Base-by-base conservation (phyloP, 2,888 invertebrate genomes). In the Amphiduros pacificus region DNA sequence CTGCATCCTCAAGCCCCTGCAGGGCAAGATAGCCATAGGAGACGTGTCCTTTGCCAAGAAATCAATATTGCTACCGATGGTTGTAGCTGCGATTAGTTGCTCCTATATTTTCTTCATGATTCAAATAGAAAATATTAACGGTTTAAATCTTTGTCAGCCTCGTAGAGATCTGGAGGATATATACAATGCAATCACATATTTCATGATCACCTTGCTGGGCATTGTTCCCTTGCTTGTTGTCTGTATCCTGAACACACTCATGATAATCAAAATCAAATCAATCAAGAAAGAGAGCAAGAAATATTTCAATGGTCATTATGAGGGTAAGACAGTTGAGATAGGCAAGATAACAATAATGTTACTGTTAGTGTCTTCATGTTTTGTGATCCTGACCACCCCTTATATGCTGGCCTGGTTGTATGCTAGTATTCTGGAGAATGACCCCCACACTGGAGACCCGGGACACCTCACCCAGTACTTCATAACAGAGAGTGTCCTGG, bases 321-420 rank as follows among this genome's bases (percentile, higher is more conserved):
- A 31, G 20, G 54, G 36, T 2, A 32, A 32, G 20, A 36, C 54
- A 3, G 36, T 54, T 36, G 36, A 36, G 28, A 54, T 32, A 20
- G 36, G 36, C 32, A 54, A 36, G 24, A 54, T 54, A 2, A 36
- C 54, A 14, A 22, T 24, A 17, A 54, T 54, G 54, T 36, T 54
- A 24, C 36, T 54, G 1, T 32, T 36, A 3, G 54, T 54, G 22
- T 54, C 54, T 24, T 22, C 54, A 14, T 54, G 31, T 17, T 54
- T 54, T 20, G 22, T 54, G 1, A 4, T 54, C 2, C 24, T 54
- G 22, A 32, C 54, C 22, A 54, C 54, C 2, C 54, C 54, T n/a
- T 54, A 54, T 20, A 20, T 54, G 2, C 31, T 54, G 28, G 14
- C 36, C 28, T 54, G 54, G 54, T 32, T 54, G 2, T 32, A 22